A percentile compares a stretch with the other conserved stretches of the same genome.
Conservation (phyloP, 1,140 invertebrate species). For the Euglossa dilemma region DNA sequence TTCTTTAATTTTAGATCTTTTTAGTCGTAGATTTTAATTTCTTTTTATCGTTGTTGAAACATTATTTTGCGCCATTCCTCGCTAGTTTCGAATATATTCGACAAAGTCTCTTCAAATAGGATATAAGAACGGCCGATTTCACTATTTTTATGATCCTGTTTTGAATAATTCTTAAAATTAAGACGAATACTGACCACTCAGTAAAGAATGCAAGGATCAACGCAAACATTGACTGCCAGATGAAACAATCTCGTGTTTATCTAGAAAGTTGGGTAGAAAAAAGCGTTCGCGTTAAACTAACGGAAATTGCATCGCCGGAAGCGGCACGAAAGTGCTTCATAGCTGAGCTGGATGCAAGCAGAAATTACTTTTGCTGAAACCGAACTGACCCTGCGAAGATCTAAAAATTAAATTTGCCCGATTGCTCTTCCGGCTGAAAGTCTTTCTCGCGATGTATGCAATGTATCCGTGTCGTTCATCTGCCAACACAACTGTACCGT, state of each 20-base stretch:
- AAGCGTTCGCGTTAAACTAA: not conserved
- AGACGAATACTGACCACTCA: not conserved
- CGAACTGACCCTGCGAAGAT: slow-evolving; percentile 21
- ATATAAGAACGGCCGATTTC: no score
- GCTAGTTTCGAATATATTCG: no score
- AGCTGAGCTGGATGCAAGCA: not conserved
- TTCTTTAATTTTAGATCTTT: no score
- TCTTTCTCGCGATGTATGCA: slow-evolving; percentile 11
- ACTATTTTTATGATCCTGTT: no score
- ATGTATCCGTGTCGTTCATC: not conserved
- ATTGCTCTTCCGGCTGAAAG: slow-evolving; percentile 20
- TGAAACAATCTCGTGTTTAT: slow-evolving; percentile 10
- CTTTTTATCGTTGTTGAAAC: no score
- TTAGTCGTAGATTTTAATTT: no score
- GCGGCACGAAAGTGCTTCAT: slow-evolving; percentile 34
- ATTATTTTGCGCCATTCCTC: no score
- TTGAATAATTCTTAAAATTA: not conserved
- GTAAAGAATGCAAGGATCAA: not conserved
- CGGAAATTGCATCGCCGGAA: slow-evolving; percentile 29
- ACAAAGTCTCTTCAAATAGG: no score
- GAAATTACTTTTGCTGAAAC: slow-evolving; percentile 33
- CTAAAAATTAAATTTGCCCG: slow-evolving; percentile 45
- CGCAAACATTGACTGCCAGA: not conserved
- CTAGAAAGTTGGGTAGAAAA: slow-evolving; percentile 2
- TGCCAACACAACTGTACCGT: slow-evolving; percentile 23